A percentile compares a stretch with the other conserved stretches of the same genome.
phyloP scores from a whole-genome alignment of 1,140 invertebrate species.

The Pantala flavescens region DNA sequence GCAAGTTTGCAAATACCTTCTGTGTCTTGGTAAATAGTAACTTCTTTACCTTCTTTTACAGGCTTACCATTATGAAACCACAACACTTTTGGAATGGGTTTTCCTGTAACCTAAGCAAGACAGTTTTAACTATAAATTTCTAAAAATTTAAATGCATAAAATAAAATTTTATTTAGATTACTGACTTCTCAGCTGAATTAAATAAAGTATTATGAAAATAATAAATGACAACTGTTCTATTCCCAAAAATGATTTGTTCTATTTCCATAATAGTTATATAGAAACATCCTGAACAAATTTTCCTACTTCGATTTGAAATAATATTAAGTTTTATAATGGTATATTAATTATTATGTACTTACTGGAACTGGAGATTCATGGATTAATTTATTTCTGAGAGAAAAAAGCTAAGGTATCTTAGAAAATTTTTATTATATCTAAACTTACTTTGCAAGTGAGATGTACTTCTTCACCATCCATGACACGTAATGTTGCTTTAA shows the following conservation, averaged over 20 bases:
- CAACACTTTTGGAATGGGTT: slow-evolving; percentile 66
- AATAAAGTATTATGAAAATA: not conserved
- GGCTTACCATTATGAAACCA: slow-evolving; percentile 69
- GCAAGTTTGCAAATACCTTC: slow-evolving; percentile 72
- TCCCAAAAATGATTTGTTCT: not conserved
- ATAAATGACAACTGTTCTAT: not conserved
- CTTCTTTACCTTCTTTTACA: slow-evolving; percentile 67
- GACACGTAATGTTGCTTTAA: slow-evolving; percentile 62
- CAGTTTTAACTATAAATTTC: not conserved
- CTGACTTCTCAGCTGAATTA: not conserved
- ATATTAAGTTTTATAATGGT: no score
- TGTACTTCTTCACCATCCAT: slow-evolving; percentile 88
- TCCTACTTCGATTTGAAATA: no score
- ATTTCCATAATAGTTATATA: no score
- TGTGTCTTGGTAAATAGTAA: slow-evolving; percentile 58
- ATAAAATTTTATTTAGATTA: no score
- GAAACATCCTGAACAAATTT: no score
- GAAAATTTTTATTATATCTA: no score
- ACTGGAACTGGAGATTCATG: no score
- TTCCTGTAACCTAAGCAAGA: slow-evolving; percentile 44
- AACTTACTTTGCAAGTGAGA: slow-evolving; percentile 58
- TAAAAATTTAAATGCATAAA: no score
- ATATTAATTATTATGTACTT: no score
- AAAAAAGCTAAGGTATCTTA: no score
- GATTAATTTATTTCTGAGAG: no score